phyloP scores from a whole-genome alignment of 2,888 invertebrate species.

The Sussaba pulchella region DNA sequence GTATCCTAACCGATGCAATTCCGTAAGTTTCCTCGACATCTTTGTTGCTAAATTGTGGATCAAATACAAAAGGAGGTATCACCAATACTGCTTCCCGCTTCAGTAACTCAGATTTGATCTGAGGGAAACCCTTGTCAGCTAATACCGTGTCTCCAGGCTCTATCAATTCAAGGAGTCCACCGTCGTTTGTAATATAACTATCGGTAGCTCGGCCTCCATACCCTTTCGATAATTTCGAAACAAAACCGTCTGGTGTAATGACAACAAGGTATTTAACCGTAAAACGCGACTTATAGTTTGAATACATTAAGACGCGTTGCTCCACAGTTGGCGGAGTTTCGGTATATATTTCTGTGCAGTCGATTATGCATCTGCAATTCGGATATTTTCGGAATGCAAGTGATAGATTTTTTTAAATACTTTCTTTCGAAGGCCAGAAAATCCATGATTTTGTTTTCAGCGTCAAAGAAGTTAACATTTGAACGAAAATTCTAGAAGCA shows the following conservation, averaged over 20 bases:
- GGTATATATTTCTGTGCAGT: slow-evolving; percentile 62
- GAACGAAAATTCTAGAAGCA: slow-evolving; percentile 4
- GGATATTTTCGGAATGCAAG: slow-evolving; percentile 54
- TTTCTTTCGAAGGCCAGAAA: slow-evolving; percentile 66
- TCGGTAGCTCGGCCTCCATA: slow-evolving; percentile 70
- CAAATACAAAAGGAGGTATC: slow-evolving; percentile 11
- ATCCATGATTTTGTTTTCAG: slow-evolving; percentile 63
- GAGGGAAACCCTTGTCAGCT: slow-evolving; percentile 42
- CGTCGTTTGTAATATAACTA: slow-evolving; percentile 70
- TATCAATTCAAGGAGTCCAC: slow-evolving; percentile 68
- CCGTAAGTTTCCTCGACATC: background rate
- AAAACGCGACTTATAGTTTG: slow-evolving; percentile 60
- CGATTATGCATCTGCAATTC: slow-evolving; percentile 63
- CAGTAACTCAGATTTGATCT: slow-evolving; percentile 15
- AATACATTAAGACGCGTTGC: slow-evolving; percentile 66
- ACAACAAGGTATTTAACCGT: slow-evolving; percentile 68
- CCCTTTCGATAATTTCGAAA: slow-evolving; percentile 70
- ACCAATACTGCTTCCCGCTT: slow-evolving; percentile 19
- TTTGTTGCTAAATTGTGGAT: background rate
- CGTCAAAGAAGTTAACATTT: slow-evolving; percentile 54
- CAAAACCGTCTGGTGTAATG: slow-evolving; percentile 67
- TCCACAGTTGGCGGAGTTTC: slow-evolving; percentile 63
- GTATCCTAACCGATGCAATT: background rate
- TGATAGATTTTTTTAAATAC: slow-evolving; percentile 60
- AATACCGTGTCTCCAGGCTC: slow-evolving; percentile 65